phyloP scores from a whole-genome alignment of 2,113 vertebrate genomes.

The Vidua macroura region DNA sequence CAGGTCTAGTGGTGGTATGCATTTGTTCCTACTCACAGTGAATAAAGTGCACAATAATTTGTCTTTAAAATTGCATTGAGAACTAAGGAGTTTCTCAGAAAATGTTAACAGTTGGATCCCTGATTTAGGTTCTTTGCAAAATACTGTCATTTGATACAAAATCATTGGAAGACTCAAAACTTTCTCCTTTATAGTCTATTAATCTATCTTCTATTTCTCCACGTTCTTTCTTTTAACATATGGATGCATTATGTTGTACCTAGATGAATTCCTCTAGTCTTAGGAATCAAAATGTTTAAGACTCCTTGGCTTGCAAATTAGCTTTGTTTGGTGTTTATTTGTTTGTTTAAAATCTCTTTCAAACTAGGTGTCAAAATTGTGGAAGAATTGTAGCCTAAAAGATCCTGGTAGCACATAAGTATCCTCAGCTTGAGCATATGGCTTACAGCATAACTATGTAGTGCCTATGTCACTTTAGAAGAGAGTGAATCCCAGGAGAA shows the following conservation, averaged over 20 bases:
- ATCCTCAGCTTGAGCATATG: not conserved
- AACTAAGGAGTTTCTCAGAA: not conserved
- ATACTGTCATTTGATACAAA: not conserved
- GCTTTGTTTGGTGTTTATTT: not conserved
- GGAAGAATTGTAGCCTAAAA: not conserved
- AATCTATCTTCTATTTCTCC: constrained; percentile 19
- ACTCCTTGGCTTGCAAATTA: constrained; percentile 37
- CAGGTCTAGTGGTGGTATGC: not conserved
- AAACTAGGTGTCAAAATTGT: not conserved
- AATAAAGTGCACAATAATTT: not conserved
- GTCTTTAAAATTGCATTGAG: not conserved
- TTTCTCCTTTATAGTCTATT: constrained; percentile 47
- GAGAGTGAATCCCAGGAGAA: not conserved
- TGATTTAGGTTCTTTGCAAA: not conserved
- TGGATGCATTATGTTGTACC: constrained; percentile 40
- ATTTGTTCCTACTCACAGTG: not conserved
- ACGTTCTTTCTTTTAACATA: constrained; percentile 39
- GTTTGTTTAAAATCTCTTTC: not conserved
- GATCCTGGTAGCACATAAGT: not conserved
- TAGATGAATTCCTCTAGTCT: constrained; percentile 16
- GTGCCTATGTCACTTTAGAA: not conserved
- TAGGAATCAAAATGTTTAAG: constrained; percentile 33
- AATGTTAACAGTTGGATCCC: not conserved
- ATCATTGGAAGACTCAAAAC: not conserved
- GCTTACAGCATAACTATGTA: not conserved